phyloP scores from a whole-genome alignment of 2,888 invertebrate species.

The Mesoligia furuncula region DNA sequence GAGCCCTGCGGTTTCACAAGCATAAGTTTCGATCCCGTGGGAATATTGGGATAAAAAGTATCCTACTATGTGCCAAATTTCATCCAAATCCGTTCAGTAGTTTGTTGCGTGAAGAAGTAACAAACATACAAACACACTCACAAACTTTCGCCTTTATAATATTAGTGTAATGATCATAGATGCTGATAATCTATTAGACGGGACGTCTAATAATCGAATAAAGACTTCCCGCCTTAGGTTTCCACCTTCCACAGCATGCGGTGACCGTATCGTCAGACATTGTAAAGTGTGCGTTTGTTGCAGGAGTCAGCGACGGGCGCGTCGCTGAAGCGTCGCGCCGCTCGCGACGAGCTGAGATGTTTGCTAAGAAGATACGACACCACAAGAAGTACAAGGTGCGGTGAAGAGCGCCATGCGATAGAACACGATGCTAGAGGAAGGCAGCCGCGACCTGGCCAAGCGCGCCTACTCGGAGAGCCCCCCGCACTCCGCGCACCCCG shows the following conservation, averaged over 20 bases:
- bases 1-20: no score
- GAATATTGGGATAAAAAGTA: no score
- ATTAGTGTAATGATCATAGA: no score
- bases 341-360: slow-evolving; percentile 69
- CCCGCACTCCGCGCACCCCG: background rate
- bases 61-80: no score
- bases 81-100: no score
- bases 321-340: slow-evolving; percentile 9
- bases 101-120: no score
- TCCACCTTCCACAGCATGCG: background rate
- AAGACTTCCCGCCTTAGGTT: background rate
- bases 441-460: slow-evolving; percentile 50
- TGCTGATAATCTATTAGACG: no score
- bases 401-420: slow-evolving; percentile 69
- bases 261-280: background rate
- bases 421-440: slow-evolving; percentile 75
- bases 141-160: no score
- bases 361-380: slow-evolving; percentile 74
- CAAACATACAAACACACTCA: no score
- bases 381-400: slow-evolving; percentile 82
- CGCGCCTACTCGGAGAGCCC: slow-evolving; percentile 39
- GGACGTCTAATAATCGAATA: background rate
- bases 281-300: slow-evolving; percentile 18
- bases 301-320: slow-evolving; percentile 28
- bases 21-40: no score